Conservation (phyloP, 2,888 invertebrate genomes). For the Sinopyrophorus schimmeli region DNA sequence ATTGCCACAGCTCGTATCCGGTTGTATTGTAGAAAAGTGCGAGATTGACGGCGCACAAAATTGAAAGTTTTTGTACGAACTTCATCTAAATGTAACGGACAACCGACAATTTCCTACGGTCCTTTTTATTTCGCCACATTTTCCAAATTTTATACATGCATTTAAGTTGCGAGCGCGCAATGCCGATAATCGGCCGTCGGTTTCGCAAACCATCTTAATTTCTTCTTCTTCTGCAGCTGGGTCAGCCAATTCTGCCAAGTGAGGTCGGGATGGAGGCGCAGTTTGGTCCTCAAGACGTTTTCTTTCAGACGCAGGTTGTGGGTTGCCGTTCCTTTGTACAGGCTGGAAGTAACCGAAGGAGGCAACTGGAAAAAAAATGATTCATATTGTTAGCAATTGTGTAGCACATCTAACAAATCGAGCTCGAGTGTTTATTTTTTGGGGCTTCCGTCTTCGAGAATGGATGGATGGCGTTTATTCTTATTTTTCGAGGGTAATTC, state of each 20-base stretch:
- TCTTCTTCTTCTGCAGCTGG: slow-evolving; percentile 40
- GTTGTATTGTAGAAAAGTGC: slow-evolving; percentile 39
- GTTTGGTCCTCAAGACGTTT: slow-evolving; percentile 40
- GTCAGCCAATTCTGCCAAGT: slow-evolving; percentile 41
- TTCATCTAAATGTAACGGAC: slow-evolving; percentile 31
- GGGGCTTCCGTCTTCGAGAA: slow-evolving; percentile 17
- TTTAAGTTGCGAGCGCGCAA: background rate
- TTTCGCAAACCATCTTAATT: slow-evolving; percentile 32
- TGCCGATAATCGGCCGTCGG: slow-evolving; percentile 14
- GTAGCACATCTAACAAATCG: slow-evolving; percentile 24
- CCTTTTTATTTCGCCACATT: slow-evolving; percentile 3
- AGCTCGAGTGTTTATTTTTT: slow-evolving; percentile 21
- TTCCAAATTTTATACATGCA: background rate
- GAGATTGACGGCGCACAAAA: slow-evolving; percentile 43
- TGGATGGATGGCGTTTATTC: no score
- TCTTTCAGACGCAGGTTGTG: slow-evolving; percentile 45
- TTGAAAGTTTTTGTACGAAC: slow-evolving; percentile 40
- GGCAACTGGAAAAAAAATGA: slow-evolving; percentile 42
- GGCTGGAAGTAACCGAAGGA: slow-evolving; percentile 38
- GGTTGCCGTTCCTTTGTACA: slow-evolving; percentile 41
- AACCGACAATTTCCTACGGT: no score
- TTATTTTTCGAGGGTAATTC: no score
- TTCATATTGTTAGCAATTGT: slow-evolving; percentile 1
- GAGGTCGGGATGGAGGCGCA: slow-evolving; percentile 37
- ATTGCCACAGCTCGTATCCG: slow-evolving; percentile 43